phyloP scores from a whole-genome alignment of 1,140 invertebrate genomes.

The Megalonaias nervosa region DNA sequence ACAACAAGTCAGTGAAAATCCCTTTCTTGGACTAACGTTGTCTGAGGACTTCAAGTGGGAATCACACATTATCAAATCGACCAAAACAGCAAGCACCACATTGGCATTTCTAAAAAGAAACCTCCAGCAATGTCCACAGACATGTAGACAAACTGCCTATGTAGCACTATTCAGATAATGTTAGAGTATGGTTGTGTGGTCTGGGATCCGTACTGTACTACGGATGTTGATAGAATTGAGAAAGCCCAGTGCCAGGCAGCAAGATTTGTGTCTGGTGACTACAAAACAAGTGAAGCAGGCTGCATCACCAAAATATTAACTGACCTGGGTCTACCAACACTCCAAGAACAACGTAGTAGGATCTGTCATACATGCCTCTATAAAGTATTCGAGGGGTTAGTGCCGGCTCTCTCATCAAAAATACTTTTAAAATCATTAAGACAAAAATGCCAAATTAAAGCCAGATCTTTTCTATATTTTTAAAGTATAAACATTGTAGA shows the following conservation, averaged over 20 bases:
- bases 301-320: background rate
- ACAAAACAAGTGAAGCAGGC: background rate
- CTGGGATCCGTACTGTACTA: conserved; percentile 16
- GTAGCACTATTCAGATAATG: conserved; percentile 18
- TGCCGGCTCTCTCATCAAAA: background rate
- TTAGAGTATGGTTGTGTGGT: conserved; percentile 11
- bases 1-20: conserved; percentile 26
- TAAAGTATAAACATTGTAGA: no score
- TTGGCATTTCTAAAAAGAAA: conserved; percentile 32
- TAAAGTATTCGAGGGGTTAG: background rate
- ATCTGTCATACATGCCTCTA: background rate
- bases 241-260: conserved; percentile 3
- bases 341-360: conserved; percentile 4
- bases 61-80: conserved; percentile 22
- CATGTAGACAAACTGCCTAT: conserved; percentile 31
- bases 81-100: conserved; percentile 36
- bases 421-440: no score
- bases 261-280: conserved; percentile 20
- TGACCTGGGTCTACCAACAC: background rate
- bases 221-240: conserved; percentile 13
- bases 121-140: conserved; percentile 18
- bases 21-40: conserved; percentile 21
- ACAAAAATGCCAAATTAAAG: no score
- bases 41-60: conserved; percentile 30
- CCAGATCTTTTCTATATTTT: no score